A percentile compares a stretch with the other conserved stretches of the same genome.
Evolutionary conservation across 2,888 invertebrate species (phyloP).

Genomic region (Agrenia bidenticulata): DNA sequence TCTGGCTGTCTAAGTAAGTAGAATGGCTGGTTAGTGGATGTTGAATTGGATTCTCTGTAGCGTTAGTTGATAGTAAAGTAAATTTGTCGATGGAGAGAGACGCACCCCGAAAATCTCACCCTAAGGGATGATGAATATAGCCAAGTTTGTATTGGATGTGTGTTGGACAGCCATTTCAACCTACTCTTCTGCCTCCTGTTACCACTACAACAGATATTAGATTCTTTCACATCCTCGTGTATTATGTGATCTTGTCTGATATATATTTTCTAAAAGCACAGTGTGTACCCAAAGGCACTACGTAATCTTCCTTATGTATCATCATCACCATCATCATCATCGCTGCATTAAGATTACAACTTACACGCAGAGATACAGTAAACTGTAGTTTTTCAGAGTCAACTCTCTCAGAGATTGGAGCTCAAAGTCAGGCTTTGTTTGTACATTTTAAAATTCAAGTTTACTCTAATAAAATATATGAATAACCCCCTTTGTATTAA

Average conservation of each 20-base stretch:
- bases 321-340: no score
- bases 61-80: background rate
- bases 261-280: no score
- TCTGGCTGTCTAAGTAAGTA: background rate
- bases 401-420: no score
- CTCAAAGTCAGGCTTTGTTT: no score
- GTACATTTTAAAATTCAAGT: no score
- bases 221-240: background rate
- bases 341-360: no score
- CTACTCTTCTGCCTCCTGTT: conserved; percentile 1
- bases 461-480: no score
- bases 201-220: background rate
- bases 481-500: no score
- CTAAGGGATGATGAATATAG: conserved; percentile 28
- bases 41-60: background rate
- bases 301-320: no score
- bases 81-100: conserved; percentile 17
- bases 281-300: no score
- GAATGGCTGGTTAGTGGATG: conserved; percentile 3
- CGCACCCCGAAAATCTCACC: conserved; percentile 32
- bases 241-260: background rate
- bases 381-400: no score
- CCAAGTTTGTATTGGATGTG: background rate
- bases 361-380: no score
- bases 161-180: background rate